Evolutionary conservation across 2,888 invertebrate species (phyloP).

Genomic region (Drosophila maculinotata): DNA sequence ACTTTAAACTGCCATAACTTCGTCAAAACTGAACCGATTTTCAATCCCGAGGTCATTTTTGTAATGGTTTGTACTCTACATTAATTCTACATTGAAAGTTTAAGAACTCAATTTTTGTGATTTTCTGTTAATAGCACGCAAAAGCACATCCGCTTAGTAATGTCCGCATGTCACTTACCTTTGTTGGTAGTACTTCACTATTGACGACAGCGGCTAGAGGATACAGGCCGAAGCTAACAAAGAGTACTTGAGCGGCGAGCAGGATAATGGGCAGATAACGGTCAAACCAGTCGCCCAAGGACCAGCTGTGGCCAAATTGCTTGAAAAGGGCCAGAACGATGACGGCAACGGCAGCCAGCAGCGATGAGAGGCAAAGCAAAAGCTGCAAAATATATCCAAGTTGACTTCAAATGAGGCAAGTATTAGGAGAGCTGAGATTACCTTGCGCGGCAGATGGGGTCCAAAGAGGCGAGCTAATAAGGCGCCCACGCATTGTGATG

Average conservation of each 20-base stretch:
- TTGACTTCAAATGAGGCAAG: too few relatives aligned
- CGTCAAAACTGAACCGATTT: too few relatives aligned
- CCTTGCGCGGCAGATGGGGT: constrained; percentile 72
- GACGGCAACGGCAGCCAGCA: constrained; percentile 66
- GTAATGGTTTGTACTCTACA: too few relatives aligned
- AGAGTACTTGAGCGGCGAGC: constrained; percentile 65
- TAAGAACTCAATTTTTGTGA: too few relatives aligned
- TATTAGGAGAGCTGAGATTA: constrained; percentile 30
- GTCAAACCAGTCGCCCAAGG: constrained; percentile 29
- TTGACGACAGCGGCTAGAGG: constrained; percentile 78
- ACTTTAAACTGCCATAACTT: too few relatives aligned
- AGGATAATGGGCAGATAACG: constrained; percentile 66
- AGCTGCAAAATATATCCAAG: constrained; percentile 56
- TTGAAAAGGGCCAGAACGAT: constrained; percentile 60
- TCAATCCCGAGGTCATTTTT: too few relatives aligned
- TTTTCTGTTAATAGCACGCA: too few relatives aligned
- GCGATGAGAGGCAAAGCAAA: constrained; percentile 69
- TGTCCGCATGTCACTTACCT: too few relatives aligned
- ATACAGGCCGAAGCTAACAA: constrained; percentile 77
- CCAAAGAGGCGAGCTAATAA: constrained; percentile 63
- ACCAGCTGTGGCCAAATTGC: constrained; percentile 45
- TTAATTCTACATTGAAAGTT: too few relatives aligned
- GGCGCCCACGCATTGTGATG: constrained; percentile 72
- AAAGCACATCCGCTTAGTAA: too few relatives aligned
- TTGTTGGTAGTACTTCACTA: constrained; percentile 76